Conservation (phyloP, 2,888 invertebrate genomes). For the Chymomyza procnemis region DNA sequence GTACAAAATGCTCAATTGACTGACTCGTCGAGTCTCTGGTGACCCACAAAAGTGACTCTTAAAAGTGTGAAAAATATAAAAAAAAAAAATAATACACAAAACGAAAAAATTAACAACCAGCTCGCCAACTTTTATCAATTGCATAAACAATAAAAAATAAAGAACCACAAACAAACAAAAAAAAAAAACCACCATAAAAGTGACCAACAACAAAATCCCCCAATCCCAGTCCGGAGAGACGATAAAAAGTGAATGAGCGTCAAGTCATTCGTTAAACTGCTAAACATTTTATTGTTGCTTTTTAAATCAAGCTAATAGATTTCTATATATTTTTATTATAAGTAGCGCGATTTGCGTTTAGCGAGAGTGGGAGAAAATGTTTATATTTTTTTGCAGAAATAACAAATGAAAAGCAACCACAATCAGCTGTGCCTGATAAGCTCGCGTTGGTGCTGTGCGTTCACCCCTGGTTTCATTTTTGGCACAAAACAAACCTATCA, state of each 20-base stretch:
- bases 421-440: neutral
- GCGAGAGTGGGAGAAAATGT: neutral
- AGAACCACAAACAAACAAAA: neutral
- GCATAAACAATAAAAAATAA: slow-evolving; percentile 21
- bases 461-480: neutral
- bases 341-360: too few species aligned
- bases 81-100: slow-evolving; percentile 16
- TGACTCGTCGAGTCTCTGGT: slow-evolving; percentile 30
- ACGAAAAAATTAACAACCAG: slow-evolving; percentile 16
- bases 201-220: slow-evolving; percentile 25
- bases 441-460: neutral
- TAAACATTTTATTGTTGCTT: neutral
- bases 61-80: slow-evolving; percentile 9
- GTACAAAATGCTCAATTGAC: slow-evolving; percentile 42
- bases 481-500: neutral
- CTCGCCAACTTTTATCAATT: slow-evolving; percentile 43
- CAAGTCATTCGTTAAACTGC: neutral
- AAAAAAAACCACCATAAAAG: slow-evolving; percentile 38
- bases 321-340: neutral
- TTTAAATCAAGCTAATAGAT: neutral
- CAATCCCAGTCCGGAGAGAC: neutral
- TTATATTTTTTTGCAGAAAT: neutral
- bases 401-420: neutral
- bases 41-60: slow-evolving; percentile 26
- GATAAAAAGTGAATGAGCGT: neutral